These are phyloP conservation scores for Psittacula derbiana DNA, from an alignment of 2,797 vertebrate species.

Conservation along the genomic window DNA sequence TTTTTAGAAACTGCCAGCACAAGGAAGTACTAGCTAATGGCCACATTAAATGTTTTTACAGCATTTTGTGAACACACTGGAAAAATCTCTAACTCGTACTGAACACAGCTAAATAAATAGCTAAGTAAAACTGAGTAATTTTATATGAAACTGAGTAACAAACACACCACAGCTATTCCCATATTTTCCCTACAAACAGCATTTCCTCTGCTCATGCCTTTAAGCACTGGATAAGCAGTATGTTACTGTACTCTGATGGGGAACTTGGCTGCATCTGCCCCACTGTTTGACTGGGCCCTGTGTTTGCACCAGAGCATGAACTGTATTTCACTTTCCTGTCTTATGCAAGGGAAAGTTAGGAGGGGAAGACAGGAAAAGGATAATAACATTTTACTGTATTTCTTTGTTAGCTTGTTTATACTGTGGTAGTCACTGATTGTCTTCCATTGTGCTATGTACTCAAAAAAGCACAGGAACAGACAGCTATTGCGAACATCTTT, in stretches of 20 bases:
- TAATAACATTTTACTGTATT: background rate
- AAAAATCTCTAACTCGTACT: background rate
- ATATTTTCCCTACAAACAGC: background rate
- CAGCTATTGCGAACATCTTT: background rate
- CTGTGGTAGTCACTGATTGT: background rate
- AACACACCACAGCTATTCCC: background rate
- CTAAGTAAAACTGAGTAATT: background rate
- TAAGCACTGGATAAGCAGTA: background rate
- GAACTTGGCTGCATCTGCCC: background rate
- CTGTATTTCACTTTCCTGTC: background rate
- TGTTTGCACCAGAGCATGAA: background rate
- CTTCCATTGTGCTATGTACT: background rate
- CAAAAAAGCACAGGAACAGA: background rate
- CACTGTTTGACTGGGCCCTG: no score
- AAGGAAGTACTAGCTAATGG: fast-evolving
- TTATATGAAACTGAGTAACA: background rate
- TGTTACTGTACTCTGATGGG: background rate
- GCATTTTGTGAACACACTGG: background rate
- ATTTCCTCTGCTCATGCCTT: background rate
- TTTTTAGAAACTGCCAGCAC: background rate
- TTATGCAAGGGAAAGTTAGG: background rate
- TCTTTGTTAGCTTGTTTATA: background rate
- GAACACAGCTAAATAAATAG: background rate
- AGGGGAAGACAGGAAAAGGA: background rate
- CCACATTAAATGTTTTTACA: background rate